These are phyloP conservation scores for Catostomus latipinnis DNA, from an alignment of 2,797 vertebrate genomes.

Conservation along the genomic window DNA sequence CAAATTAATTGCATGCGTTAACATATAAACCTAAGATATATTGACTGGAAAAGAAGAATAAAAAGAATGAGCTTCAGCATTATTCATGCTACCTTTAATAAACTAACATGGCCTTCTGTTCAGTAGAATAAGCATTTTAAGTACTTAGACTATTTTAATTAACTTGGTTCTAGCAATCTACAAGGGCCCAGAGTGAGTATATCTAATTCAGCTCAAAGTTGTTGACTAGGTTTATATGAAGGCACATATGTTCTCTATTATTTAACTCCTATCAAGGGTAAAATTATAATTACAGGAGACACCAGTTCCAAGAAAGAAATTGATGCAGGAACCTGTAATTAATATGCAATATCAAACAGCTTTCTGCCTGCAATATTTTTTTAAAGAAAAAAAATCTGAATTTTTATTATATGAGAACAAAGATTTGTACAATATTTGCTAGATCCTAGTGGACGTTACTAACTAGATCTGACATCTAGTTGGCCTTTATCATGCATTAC, in stretches of 20 bases:
- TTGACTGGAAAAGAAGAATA: conserved; percentile 30
- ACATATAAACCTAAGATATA: too few relatives aligned
- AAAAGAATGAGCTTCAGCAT: conserved; percentile 43
- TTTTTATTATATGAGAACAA: background rate
- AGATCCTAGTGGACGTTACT: conserved; percentile 7
- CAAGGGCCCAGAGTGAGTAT: conserved; percentile 20
- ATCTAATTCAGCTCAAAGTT: conserved; percentile 46
- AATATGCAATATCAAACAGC: conserved; percentile 12
- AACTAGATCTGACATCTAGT: conserved; percentile 38
- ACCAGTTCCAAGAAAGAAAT: background rate
- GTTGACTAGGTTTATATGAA: conserved; percentile 45
- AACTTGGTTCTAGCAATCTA: conserved; percentile 54
- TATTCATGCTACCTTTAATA: conserved; percentile 45
- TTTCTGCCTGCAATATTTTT: background rate
- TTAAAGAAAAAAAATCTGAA: background rate
- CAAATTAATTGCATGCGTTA: too few relatives aligned
- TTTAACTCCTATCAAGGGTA: conserved; percentile 36
- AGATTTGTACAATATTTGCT: too few relatives aligned
- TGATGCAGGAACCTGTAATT: background rate
- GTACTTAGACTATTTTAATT: conserved; percentile 52
- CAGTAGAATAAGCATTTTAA: conserved; percentile 60
- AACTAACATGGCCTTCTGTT: conserved; percentile 58
- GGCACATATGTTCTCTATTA: conserved; percentile 33
- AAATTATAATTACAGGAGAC: conserved; percentile 43
- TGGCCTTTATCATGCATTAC: conserved; percentile 38